Evolutionary conservation across 2,113 vertebrate genomes (phyloP).

Genomic region (Paradoxurus hermaphroditus): DNA sequence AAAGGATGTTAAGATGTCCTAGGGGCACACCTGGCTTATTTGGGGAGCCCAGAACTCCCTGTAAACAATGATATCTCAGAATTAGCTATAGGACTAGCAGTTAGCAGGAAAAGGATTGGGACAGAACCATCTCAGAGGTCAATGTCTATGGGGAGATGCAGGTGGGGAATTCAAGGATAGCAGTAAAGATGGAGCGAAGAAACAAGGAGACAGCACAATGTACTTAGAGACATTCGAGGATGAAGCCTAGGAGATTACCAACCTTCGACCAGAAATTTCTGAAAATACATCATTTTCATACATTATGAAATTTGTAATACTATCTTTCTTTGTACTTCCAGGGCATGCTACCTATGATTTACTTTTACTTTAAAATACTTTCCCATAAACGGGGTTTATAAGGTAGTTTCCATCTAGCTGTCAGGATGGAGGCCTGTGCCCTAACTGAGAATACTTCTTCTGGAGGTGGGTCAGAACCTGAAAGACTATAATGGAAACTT

Average conservation of each 20-base stretch:
- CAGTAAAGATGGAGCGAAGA: not conserved
- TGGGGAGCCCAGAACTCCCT: not conserved
- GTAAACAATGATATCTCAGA: not conserved
- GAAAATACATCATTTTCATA: not conserved
- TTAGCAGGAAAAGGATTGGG: not conserved
- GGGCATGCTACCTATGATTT: not conserved
- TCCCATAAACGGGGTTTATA: not conserved
- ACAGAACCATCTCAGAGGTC: not conserved
- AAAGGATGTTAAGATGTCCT: not conserved
- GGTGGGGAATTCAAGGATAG: accelerated
- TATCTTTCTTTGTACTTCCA: not conserved
- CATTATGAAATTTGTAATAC: not conserved
- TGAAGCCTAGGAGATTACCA: not conserved
- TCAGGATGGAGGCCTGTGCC: not conserved
- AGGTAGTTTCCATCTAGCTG: not conserved
- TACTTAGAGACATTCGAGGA: not conserved
- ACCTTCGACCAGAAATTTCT: not conserved
- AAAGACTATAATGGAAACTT: not conserved
- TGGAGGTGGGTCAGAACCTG: not conserved
- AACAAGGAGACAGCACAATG: not conserved
- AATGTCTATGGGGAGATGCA: not conserved
- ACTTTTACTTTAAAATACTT: not conserved
- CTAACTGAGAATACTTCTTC: not conserved
- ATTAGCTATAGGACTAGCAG: not conserved
- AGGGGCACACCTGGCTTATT: not conserved